Percentiles rank a stretch among this genome's conserved stretches.
Conservation (phyloP, 1,140 invertebrate genomes). For the Acarapis woodi region DNA sequence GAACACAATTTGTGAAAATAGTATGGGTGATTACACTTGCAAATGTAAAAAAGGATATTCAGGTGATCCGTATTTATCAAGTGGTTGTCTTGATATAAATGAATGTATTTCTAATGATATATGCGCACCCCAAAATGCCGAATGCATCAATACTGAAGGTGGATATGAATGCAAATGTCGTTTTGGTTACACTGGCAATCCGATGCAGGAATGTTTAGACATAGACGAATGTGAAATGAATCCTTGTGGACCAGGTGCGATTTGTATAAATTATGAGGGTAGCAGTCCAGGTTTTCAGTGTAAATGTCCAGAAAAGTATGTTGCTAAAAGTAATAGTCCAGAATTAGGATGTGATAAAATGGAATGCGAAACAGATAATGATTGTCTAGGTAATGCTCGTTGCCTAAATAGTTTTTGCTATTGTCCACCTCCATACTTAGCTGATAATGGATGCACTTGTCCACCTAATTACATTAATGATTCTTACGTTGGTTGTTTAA, state of each 20-base stretch:
- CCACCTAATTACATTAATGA: slow-evolving; percentile 13
- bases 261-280: slow-evolving; percentile 58
- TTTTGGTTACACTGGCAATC: slow-evolving; percentile 38
- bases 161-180: slow-evolving; percentile 43
- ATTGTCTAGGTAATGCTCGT: slow-evolving; percentile 7
- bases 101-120: slow-evolving; percentile 14
- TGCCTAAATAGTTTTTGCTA: slow-evolving; percentile 18
- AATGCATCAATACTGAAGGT: slow-evolving; percentile 33
- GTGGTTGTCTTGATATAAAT: slow-evolving; percentile 9
- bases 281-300: slow-evolving; percentile 50
- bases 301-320: slow-evolving; percentile 28
- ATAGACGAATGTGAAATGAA: slow-evolving; percentile 16
- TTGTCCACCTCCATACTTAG: slow-evolving; percentile 19
- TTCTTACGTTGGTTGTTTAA: neutral
- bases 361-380: slow-evolving; percentile 4
- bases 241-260: slow-evolving; percentile 51
- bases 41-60: slow-evolving; percentile 44
- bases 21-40: slow-evolving; percentile 41
- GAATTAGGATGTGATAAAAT: slow-evolving; percentile 10
- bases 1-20: slow-evolving; percentile 46
- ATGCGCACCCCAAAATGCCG: slow-evolving; percentile 38
- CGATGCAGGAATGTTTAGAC: slow-evolving; percentile 15
- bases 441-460: slow-evolving; percentile 16
- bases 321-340: slow-evolving; percentile 7
- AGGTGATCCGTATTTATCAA: slow-evolving; percentile 32